Percentiles rank a stretch among this genome's conserved stretches.
Conservation (phyloP, 2,888 invertebrate genomes). For the Eumacrocentrus americanus region DNA sequence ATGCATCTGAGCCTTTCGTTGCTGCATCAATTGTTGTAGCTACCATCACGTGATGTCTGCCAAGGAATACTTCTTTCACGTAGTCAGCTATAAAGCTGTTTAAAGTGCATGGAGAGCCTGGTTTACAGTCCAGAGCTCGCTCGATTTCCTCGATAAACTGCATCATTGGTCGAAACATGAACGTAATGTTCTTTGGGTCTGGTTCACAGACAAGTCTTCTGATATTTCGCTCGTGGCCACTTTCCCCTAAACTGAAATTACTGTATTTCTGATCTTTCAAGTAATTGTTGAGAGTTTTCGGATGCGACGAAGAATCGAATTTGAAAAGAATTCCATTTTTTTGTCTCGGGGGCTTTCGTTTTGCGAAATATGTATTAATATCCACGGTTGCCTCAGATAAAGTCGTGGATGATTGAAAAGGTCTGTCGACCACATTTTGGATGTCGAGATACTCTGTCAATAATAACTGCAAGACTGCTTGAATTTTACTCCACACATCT, state of each 20-base stretch:
- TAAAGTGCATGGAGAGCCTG: constrained; percentile 75
- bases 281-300: constrained; percentile 58
- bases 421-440: constrained; percentile 75
- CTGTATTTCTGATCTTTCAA: constrained; percentile 61
- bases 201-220: constrained; percentile 78
- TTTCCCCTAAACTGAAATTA: constrained; percentile 52
- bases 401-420: constrained; percentile 63
- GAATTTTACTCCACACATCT: constrained; percentile 89
- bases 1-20: constrained; percentile 77
- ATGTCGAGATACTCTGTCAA: constrained; percentile 88
- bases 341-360: constrained; percentile 61
- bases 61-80: constrained; percentile 85
- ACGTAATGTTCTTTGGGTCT: constrained; percentile 75
- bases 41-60: constrained; percentile 73
- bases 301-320: constrained; percentile 64
- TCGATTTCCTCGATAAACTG: constrained; percentile 87
- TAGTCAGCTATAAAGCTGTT: constrained; percentile 86
- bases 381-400: constrained; percentile 62
- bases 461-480: constrained; percentile 84
- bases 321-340: constrained; percentile 48
- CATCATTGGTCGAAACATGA: constrained; percentile 82
- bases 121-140: constrained; percentile 65
- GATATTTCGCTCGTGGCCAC: constrained; percentile 38
- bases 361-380: constrained; percentile 65
- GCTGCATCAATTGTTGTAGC: constrained; percentile 73